Base-by-base conservation (phyloP, 2,113 vertebrate species). In the Oophaga pumilio region DNA sequence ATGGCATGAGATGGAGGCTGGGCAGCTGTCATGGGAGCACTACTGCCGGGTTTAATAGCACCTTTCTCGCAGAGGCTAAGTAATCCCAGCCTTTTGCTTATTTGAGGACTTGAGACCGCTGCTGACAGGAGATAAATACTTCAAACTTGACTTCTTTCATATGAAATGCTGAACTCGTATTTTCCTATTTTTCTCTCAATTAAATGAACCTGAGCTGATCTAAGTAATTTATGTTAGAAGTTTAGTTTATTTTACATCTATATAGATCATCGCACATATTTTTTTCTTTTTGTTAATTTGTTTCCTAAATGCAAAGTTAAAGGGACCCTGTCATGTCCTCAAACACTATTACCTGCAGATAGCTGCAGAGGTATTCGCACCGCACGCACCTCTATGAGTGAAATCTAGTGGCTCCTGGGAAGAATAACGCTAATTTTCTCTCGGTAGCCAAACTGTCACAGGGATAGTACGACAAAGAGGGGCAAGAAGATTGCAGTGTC, bases 1-100 rank as follows among this genome's bases (percentile, higher is more conserved):
- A 49, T 77, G 43, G n/a, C 33, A 68, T 80, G 17, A 66, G 57
- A 71, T 24, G 79, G 26, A 60, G 79, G 81, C 10, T 74, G 18
- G n/a, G 26, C 68, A 82, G 78, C 86, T 87, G 69, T 76, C 59
- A 56, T 52, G 12, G 66, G 43, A 76, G 26, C 26, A 76, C n/a
- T 53, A 43, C 66, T 81, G 53, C 17, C 33, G 20, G 81, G 64
- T 17, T 22, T 69, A 71, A 79, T 87, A 43, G 77, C n/a, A 22
- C 56, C 60, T 69, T 66, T 64, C 60, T 17, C 56, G 56, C 64
- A 73, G n/a, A 52, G 77, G 22, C 33, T 26, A 87, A 73, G 24
- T 60, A 60, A 73, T 73, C 53, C 77, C 26, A 9, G 11, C 8
- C 20, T 60, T 60, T 82, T 50, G 78, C 68, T 64, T 82, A n/a